Conservation (phyloP, 2,888 invertebrate genomes). For the Sphecodes monilicornis region DNA sequence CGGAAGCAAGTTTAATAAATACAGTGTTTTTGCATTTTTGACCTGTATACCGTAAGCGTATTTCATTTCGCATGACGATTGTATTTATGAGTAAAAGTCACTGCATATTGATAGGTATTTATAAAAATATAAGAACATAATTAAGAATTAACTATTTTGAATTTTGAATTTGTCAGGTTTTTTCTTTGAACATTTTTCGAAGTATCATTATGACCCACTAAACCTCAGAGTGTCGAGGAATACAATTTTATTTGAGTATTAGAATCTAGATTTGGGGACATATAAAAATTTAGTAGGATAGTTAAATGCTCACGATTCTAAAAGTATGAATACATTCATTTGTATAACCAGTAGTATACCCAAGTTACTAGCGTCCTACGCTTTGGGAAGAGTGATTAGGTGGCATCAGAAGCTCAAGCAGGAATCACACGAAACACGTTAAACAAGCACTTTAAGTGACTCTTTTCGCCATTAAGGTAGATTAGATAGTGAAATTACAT, state of each 20-base stretch:
- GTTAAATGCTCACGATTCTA: background rate
- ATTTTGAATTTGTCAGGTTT: too few relatives aligned
- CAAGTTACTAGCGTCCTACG: background rate
- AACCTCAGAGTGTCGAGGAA: background rate
- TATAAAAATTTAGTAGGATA: background rate
- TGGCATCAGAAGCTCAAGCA: background rate
- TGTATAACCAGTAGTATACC: background rate
- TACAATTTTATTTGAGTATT: background rate
- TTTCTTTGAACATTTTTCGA: background rate
- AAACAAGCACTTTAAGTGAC: conserved; percentile 1
- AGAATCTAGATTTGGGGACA: background rate
- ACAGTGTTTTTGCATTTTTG: background rate
- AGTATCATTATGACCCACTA: background rate
- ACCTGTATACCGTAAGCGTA: too few relatives aligned
- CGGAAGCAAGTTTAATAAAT: background rate
- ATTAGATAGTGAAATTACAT: conserved; percentile 30
- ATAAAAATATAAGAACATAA: background rate
- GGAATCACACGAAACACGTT: conserved; percentile 5
- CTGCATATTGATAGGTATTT: background rate
- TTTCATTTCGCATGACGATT: too few relatives aligned
- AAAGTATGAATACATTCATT: background rate
- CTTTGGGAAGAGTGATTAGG: background rate
- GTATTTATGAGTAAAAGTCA: background rate
- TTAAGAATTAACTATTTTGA: background rate
- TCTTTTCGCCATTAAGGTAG: conserved; percentile 13